Percentiles rank a stretch among this genome's conserved stretches.
phyloP scores from a whole-genome alignment of 2,888 invertebrate genomes.

The Biston betularia region DNA sequence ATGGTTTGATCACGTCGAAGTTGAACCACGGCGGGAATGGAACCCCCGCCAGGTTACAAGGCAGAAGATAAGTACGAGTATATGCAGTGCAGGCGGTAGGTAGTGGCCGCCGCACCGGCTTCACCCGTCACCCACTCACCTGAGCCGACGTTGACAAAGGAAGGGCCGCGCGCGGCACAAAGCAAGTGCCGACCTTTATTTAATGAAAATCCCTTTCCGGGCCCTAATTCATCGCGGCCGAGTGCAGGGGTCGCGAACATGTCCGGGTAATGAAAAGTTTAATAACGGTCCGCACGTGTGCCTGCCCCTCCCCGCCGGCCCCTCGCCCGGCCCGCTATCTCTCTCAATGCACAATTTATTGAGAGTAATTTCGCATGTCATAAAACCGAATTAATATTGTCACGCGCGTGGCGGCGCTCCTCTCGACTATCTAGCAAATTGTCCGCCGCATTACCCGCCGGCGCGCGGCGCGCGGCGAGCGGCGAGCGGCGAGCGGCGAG shows the following conservation, averaged over 20 bases:
- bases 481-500: too few species aligned
- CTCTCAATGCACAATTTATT: slow-evolving; percentile 78
- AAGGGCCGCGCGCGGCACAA: slow-evolving; percentile 36
- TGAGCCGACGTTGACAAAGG: slow-evolving; percentile 32
- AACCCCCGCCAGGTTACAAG: too few species aligned
- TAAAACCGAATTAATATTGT: slow-evolving; percentile 82
- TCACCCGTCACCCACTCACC: too few species aligned
- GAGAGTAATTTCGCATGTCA: slow-evolving; percentile 84
- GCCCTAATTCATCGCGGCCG: slow-evolving; percentile 51
- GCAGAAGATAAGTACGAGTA: too few species aligned
- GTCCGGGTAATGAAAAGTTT: slow-evolving; percentile 79
- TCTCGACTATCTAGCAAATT: slow-evolving; percentile 52
- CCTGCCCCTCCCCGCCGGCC: slow-evolving; percentile 26
- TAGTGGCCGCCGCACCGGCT: too few species aligned
- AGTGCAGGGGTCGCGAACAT: slow-evolving; percentile 59
- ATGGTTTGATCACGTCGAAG: too few species aligned
- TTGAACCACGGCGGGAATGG: too few species aligned
- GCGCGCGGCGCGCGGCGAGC: too few species aligned
- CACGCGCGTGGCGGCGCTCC: slow-evolving; percentile 39
- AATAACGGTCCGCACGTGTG: slow-evolving; percentile 79
- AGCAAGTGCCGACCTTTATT: slow-evolving; percentile 50
- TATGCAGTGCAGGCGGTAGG: too few species aligned
- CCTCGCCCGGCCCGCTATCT: slow-evolving; percentile 36
- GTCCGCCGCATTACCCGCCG: slow-evolving; percentile 47
- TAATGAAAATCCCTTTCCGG: slow-evolving; percentile 49